Evolutionary conservation across 2,888 invertebrate genomes (phyloP), one percentile per base, ranked within the genome.

Genomic region (Diogma glabrata): DNA sequence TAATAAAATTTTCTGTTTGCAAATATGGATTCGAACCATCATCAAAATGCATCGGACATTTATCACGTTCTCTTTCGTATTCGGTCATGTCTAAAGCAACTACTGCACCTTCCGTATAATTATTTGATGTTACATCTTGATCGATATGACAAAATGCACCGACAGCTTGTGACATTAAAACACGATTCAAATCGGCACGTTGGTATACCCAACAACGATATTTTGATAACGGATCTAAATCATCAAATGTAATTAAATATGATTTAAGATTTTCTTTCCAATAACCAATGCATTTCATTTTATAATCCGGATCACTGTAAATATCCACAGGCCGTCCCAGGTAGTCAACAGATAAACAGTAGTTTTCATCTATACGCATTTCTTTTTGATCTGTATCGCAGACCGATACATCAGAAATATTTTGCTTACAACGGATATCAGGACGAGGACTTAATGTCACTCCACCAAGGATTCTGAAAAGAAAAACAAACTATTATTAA

Each of bases 161-260:
- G 51, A 93, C 81, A 1, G 94, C 88, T 69, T 87, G 80, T 1
- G 87, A 87, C 79, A 85, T 81, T 12, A 83, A 73, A 60, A 96
- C 83, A 66, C 83, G 74, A 64, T 94, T 94, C 58, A 95, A 77
- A 76, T 95, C 95, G 47, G 92, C 85, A 61, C 96, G 77, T 67
- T 96, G 95, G 70, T 95, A 96, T 38, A 95, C 94, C 96, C 96
- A 97, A 67, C 96, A 97, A 60, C 95, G 82, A 67, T 94, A 97
- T 66, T 86, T 90, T 3, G 93, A 93, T 62, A 91, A 86, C 0
- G 96, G 91, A 74, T 97, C 96, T 60, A 95, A 76, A 64, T 93
- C 93, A 66, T 97, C 96, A 67, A 87, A 94, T 0, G 96, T 97
- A 51, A 97, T 87, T 40, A 97, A 72, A 68, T 96, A 96, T 0